Base-by-base conservation (phyloP, 35 echinoderm and acorn worm genomes). In the Hemicentrotus pulcherrimus region DNA sequence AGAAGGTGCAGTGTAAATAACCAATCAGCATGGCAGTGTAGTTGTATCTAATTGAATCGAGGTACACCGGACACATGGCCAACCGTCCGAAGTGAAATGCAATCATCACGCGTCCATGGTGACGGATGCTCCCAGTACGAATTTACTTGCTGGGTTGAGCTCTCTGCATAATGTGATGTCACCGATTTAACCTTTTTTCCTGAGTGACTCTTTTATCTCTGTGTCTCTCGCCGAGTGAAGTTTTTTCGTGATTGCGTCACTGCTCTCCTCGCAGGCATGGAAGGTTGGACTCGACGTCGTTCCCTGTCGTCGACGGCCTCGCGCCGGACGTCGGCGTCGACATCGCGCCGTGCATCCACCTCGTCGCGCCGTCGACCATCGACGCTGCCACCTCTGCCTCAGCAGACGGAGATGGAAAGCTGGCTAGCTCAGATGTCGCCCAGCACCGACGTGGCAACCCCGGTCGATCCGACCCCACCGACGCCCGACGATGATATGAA, bases 141-240 rank as follows among this genome's bases (percentile, higher is more conserved):
- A 22, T 13, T 32, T 31, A 47, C 48, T 31, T 58, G 91, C 91
- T 31, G 47, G 46, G 47, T 46, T 93, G 31, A 48, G 88, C 88
- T 93, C 48, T 58, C 2, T 93, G 91, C 91, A 93, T 93, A 93
- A 93, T 93, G 91, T 93, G 91, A 93, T 58, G 91, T 93, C 91
- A 31, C 48, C 14, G 46, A 47, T 47, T 31, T 58, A 14, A 4
- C 91, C 47, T 47, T 47, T 93, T 47, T 93, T 93, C 48, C 91
- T 50, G 32, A 31, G 46, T 47, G 46, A 47, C 91, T 93, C 15
- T 10, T 50, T 46, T 45, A 32, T 47, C 15, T 33, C 88, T 41
- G 86, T 90, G 32, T 90, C 32, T 90, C 88, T 6, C n/a, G 22
- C 19, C 22, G 16, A 19, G 46, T 28, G 16, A 93, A 48, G 22